A percentile compares a stretch with the other conserved stretches of the same genome.
phyloP scores from a whole-genome alignment of 2,888 invertebrate genomes.

The Orchesella flavescens region DNA sequence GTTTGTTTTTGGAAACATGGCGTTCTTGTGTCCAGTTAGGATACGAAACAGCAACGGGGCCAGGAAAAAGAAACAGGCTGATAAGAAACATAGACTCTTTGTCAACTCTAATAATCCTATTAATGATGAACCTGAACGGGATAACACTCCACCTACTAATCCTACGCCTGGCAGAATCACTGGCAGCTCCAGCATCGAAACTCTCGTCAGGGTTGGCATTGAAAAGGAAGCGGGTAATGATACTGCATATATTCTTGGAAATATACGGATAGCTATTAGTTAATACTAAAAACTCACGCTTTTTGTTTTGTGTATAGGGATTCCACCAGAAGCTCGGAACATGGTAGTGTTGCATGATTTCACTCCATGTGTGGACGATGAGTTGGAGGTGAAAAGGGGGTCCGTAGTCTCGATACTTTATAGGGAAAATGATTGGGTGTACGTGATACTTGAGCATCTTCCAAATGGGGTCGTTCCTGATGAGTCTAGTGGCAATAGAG shows the following conservation, averaged over 20 bases:
- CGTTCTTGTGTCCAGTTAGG: conserved; percentile 87
- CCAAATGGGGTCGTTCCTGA: conserved; percentile 36
- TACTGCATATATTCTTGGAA: too few species aligned
- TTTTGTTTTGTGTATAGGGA: conserved; percentile 32
- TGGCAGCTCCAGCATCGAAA: conserved; percentile 94
- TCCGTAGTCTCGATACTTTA: conserved; percentile 83
- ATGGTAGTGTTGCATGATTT: conserved; percentile 93
- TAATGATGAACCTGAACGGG: conserved; percentile 25
- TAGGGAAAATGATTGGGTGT: conserved; percentile 97
- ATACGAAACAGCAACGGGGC: conserved; percentile 48
- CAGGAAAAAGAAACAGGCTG: conserved; percentile 50
- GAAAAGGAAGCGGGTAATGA: conserved; percentile 89
- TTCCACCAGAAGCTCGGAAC: conserved; percentile 46
- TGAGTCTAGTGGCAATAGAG: conserved; percentile 73
- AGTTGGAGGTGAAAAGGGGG: conserved; percentile 88
- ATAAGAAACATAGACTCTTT: conserved; percentile 40
- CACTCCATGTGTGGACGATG: conserved; percentile 84
- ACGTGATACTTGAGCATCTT: conserved; percentile 82
- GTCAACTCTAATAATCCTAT: conserved; percentile 31
- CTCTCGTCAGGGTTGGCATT: conserved; percentile 89
- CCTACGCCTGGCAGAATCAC: conserved; percentile 88
- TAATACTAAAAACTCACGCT: too few species aligned
- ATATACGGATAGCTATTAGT: too few species aligned
- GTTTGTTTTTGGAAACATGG: conserved; percentile 78
- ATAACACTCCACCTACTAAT: neutral